phyloP scores from a whole-genome alignment of 2,113 vertebrate species.

The Epinephelus fuscoguttatus region DNA sequence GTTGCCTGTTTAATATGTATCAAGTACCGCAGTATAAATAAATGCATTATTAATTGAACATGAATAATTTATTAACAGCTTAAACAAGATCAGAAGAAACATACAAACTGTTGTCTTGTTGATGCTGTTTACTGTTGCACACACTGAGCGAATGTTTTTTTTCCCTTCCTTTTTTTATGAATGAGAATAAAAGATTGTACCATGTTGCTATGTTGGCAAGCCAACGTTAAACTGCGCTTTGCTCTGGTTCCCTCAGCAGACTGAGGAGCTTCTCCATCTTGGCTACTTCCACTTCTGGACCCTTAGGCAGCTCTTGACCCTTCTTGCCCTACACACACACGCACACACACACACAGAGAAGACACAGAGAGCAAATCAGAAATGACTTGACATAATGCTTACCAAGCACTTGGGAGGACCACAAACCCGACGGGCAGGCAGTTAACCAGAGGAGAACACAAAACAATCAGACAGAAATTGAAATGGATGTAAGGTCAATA shows the following conservation, averaged over 20 bases:
- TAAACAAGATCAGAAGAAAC: background rate
- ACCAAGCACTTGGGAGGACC: slow-evolving; percentile 10
- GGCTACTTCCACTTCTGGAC: slow-evolving; percentile 89
- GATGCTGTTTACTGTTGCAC: slow-evolving; percentile 16
- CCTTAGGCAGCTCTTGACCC: slow-evolving; percentile 88
- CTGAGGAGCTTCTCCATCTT: slow-evolving; percentile 95
- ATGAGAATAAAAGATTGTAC: background rate
- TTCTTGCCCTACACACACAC: slow-evolving; percentile 88
- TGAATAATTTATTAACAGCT: slow-evolving; percentile 30
- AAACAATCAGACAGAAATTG: slow-evolving; percentile 24
- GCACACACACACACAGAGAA: slow-evolving; percentile 2
- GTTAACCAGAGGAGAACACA: slow-evolving; percentile 20
- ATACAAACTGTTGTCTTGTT: slow-evolving; percentile 15
- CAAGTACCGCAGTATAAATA: slow-evolving; percentile 23
- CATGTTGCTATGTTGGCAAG: background rate
- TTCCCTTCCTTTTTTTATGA: background rate
- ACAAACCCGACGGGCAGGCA: slow-evolving; percentile 14
- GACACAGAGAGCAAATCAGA: background rate
- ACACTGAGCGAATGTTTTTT: background rate
- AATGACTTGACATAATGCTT: slow-evolving; percentile 22
- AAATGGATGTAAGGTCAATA: slow-evolving; percentile 31
- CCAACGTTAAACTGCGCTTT: slow-evolving; percentile 1
- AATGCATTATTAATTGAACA: slow-evolving; percentile 35
- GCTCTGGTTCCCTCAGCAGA: slow-evolving; percentile 84
- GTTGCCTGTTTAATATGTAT: slow-evolving; percentile 42